Base-by-base conservation (phyloP, 2,113 vertebrate species). In the Syngnathus typhle region DNA sequence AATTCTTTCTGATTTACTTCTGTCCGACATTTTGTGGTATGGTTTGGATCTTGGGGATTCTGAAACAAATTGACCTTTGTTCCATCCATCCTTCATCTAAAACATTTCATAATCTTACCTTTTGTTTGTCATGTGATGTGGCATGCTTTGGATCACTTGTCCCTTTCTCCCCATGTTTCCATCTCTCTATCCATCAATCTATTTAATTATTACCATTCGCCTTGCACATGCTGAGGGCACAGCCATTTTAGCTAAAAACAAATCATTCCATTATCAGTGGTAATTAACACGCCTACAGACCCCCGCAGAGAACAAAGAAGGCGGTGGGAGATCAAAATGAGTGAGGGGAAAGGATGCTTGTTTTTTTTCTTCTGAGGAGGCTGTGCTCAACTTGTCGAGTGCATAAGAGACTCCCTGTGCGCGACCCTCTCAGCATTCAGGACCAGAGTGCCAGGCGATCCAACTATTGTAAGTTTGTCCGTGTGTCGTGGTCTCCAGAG, bases 351-450 rank as follows among this genome's bases (percentile, higher is more conserved):
- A 74, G 78, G 72, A 77, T 77, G 80, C 62, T 44, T 58, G 66
- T 72, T 76, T 76, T 74, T 69, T 71, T 71, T 73, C 66, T 44
- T 65, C 79, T 76, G 64, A 84, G 81, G 83, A 87, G 90, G 88
- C 88, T 83, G 90, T 88, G 78, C 87, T 71, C 81, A 78, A 86
- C 79, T 78, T 84, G 84, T 88, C 78, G 84, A 81, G 79, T 87
- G 88, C 88, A 90, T 89, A 88, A 91, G 83, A 86, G 88, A 76
- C 87, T 89, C 84, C 85, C 85, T 90, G 88, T 90, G 85, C 85
- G 80, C 76, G 74, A 84, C 80, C 83, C 89, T 88, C 80, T 88
- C 87, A 88, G 87, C 85, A 90, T 86, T 88, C 84, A 89, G 69
- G 86, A 85, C 85, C 82, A 86, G 81, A 81, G 83, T 67, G 79